Percentiles rank a stretch among this genome's conserved stretches.
Conservation (phyloP, 2,888 invertebrate genomes). For the Norana najaformis region DNA sequence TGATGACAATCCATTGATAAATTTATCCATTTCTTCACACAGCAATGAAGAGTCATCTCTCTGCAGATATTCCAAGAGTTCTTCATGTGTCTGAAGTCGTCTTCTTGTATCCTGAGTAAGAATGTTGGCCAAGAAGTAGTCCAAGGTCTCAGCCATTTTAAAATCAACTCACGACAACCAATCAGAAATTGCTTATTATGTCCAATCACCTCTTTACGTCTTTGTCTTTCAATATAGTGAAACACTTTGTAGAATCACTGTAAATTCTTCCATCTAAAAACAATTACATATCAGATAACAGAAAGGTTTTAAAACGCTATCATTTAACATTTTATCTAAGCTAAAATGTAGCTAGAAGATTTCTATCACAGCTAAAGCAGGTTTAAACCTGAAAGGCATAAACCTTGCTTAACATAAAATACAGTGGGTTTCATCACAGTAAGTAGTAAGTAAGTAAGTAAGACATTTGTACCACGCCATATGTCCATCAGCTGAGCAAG, state of each 20-base stretch:
- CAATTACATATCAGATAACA: neutral
- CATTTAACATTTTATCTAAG: neutral
- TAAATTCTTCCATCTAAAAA: neutral
- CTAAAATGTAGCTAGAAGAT: neutral
- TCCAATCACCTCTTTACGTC: neutral
- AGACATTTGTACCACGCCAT: too few relatives aligned
- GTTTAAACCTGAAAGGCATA: neutral
- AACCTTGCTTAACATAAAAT: neutral
- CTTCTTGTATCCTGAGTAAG: slow-evolving; percentile 76
- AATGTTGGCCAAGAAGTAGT: slow-evolving; percentile 75
- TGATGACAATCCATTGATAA: slow-evolving; percentile 80
- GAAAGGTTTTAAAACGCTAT: neutral
- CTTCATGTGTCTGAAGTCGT: slow-evolving; percentile 79
- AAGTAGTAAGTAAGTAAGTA: too few relatives aligned
- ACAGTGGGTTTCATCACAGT: neutral
- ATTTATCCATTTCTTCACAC: slow-evolving; percentile 81
- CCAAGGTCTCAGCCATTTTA: slow-evolving; percentile 47
- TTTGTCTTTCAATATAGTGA: neutral
- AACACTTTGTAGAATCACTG: neutral
- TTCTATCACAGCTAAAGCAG: neutral
- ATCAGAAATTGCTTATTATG: neutral
- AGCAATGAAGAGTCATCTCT: slow-evolving; percentile 74
- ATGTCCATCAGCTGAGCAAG: too few relatives aligned
- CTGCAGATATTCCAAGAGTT: slow-evolving; percentile 78
- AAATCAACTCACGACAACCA: neutral